These are phyloP conservation scores for Vanessa cardui DNA, from an alignment of 2,888 invertebrate species.

Conservation along the genomic window DNA sequence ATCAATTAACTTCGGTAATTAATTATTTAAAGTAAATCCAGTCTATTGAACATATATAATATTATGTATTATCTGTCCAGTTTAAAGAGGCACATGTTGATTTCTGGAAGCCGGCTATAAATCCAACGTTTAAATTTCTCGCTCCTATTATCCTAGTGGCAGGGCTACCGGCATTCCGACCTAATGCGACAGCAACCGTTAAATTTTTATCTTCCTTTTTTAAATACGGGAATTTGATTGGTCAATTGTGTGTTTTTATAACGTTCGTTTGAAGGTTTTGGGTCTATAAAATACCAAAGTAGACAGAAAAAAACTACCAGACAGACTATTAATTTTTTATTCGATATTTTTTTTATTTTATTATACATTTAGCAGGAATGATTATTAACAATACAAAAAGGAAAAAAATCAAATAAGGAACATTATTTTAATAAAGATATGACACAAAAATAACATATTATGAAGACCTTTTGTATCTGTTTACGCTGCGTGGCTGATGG, in stretches of 20 bases:
- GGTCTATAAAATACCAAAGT: not conserved
- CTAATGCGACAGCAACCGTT: conserved; percentile 9
- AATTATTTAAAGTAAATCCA: not conserved
- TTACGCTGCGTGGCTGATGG: too few species aligned
- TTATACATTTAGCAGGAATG: too few species aligned
- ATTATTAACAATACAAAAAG: too few species aligned
- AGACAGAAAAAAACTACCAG: conserved; percentile 2
- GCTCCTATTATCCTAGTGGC: conserved; percentile 56
- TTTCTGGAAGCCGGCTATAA: conserved; percentile 56
- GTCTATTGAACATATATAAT: not conserved
- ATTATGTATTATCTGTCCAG: not conserved
- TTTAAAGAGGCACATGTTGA: not conserved
- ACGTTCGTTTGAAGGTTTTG: conserved; percentile 5
- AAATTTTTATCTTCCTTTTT: conserved; percentile 15
- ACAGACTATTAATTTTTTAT: not conserved
- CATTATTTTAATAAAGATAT: too few species aligned
- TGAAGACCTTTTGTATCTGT: too few species aligned
- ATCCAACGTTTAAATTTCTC: conserved; percentile 55
- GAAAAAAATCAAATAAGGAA: too few species aligned
- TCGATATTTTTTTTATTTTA: not conserved
- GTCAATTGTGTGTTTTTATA: conserved; percentile 12
- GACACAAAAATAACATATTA: too few species aligned
- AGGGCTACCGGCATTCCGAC: conserved; percentile 28
- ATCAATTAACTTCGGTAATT: not conserved
- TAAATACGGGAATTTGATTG: conserved; percentile 12